phyloP scores from a whole-genome alignment of 1,140 invertebrate genomes.

The Calliopsis andreniformis region DNA sequence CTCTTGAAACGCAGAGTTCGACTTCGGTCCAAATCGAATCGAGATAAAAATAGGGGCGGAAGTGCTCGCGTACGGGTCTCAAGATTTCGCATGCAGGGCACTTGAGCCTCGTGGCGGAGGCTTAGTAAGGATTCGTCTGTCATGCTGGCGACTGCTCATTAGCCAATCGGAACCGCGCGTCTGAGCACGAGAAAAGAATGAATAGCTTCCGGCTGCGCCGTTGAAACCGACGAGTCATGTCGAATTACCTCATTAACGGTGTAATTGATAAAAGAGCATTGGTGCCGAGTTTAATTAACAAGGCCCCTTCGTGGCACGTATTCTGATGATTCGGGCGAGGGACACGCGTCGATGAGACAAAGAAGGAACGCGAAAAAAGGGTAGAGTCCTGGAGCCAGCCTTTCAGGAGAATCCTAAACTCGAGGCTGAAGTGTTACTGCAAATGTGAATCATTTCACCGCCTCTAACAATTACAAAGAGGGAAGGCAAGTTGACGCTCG shows the following conservation, averaged over 20 bases:
- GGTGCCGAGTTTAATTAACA: conserved; percentile 9
- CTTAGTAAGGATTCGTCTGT: conserved; percentile 41
- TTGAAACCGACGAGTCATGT: conserved; percentile 36
- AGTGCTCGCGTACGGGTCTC: not conserved
- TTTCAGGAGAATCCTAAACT: not conserved
- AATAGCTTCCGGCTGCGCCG: conserved; percentile 7
- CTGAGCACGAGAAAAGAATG: conserved; percentile 11
- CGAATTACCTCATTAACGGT: conserved; percentile 56
- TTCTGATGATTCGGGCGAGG: not conserved
- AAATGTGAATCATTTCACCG: too few species aligned
- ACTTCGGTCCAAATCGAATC: not conserved
- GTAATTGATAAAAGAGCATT: conserved; percentile 39
- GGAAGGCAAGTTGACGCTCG: conserved; percentile 12
- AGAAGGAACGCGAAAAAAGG: not conserved
- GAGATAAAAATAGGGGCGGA: not conserved
- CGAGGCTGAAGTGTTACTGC: not conserved
- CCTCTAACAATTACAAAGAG: not conserved
- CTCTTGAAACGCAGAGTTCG: not conserved
- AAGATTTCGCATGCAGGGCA: not conserved
- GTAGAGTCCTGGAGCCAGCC: too few species aligned
- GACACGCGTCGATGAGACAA: not conserved
- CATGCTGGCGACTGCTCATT: conserved; percentile 41
- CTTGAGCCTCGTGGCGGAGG: not conserved
- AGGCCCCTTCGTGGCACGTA: conserved; percentile 4
- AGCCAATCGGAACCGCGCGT: conserved; percentile 32